These are phyloP conservation scores for Idaea biselata DNA, from an alignment of 2,888 invertebrate genomes.

Conservation along the genomic window DNA sequence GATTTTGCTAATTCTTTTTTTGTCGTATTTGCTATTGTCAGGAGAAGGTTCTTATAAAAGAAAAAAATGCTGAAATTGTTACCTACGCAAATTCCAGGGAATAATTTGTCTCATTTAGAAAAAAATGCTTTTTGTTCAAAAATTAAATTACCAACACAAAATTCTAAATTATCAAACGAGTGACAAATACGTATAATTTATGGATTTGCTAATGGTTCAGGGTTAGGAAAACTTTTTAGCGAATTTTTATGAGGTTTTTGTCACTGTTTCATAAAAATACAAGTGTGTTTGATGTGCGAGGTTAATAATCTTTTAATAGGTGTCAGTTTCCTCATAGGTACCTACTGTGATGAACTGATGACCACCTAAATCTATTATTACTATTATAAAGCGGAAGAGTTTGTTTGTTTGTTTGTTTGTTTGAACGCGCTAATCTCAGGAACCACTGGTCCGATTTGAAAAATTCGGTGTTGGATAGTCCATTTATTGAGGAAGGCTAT, in stretches of 20 bases:
- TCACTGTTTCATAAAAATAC: slow-evolving; percentile 3
- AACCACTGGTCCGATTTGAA: too few relatives aligned
- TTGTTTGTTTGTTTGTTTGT: too few relatives aligned
- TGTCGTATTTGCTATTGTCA: too few relatives aligned
- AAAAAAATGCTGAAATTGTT: too few relatives aligned
- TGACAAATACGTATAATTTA: slow-evolving; percentile 63
- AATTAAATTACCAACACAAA: slow-evolving; percentile 48
- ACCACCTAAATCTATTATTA: not conserved
- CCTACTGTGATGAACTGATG: slow-evolving; percentile 5
- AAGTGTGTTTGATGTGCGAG: not conserved
- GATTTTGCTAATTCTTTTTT: too few relatives aligned
- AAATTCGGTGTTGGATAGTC: too few relatives aligned
- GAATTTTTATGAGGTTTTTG: slow-evolving; percentile 18
- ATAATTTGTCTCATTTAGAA: not conserved
- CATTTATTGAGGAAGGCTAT: too few relatives aligned
- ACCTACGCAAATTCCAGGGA: too few relatives aligned
- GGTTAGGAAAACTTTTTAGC: slow-evolving; percentile 33
- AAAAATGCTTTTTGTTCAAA: not conserved
- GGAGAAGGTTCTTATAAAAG: too few relatives aligned
- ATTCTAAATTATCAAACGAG: slow-evolving; percentile 48
- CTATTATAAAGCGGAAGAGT: too few relatives aligned
- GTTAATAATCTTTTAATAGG: not conserved
- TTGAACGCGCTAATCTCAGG: too few relatives aligned
- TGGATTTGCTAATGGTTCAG: slow-evolving; percentile 41
- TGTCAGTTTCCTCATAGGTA: not conserved